Evolutionary conservation across 2,797 vertebrate species (phyloP), one percentile per base, ranked within the genome.

Genomic region (Poecile montanus): DNA sequence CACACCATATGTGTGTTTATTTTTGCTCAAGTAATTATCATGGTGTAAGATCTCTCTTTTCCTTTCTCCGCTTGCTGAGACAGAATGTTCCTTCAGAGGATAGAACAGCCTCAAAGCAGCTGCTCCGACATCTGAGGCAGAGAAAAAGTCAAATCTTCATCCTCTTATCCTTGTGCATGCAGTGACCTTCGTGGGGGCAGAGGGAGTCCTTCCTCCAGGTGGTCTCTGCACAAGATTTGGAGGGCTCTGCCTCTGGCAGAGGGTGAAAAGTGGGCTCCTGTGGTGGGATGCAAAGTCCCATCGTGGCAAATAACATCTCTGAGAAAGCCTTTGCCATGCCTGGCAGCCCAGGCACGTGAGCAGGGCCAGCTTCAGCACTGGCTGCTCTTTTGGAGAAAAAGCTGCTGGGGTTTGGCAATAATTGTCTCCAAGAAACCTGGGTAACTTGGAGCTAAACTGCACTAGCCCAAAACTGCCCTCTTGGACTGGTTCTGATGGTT

Each of bases 1-100:
- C 90, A 94, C 70, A 40, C 91, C 92, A 94, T 91, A 81, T 71
- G 92, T 94, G 85, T 88, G 85, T 65, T 96, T 95, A 74, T 93
- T 66, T 90, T 94, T 95, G 72, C 73, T 92, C 90, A 72, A 45
- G 47, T 94, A 96, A 96, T 95, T 96, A 95, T 89, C 83, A 73
- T 71, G 75, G 67, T 36, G 76, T 70, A 91, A 85, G 81, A 81
- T 95, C 66, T 95, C 88, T 61, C 61, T 89, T 85, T 78, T 61
- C 85, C 91, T 61, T 57, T 87, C 73, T 78, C 53, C 2, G 1
- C 83, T 93, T 95, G 79, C 80, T 94, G 93, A 97, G 93, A 92
- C 84, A 85, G 83, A 94, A 67, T 89, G 75, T 91, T 95, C 94
- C 96, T 97, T 90, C 57, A 38, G 86, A 97, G 92, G 67, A 73